Conservation (phyloP, 2,888 invertebrate species). For the Anagyrus pseudococci region DNA sequence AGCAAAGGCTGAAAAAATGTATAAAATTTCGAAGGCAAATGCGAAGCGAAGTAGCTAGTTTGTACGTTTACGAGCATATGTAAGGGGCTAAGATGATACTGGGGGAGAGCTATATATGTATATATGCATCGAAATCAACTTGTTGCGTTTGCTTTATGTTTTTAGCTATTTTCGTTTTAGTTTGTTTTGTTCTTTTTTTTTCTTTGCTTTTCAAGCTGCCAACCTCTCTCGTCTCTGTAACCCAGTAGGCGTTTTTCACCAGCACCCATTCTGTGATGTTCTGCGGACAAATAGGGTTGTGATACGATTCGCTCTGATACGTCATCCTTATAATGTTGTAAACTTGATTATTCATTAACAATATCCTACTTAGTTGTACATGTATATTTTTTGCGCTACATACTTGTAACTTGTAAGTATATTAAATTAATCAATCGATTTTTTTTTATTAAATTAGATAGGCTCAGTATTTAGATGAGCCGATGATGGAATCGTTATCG, state of each 20-base stretch:
- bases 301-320: slow-evolving; percentile 26
- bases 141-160: slow-evolving; percentile 49
- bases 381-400: too few species aligned
- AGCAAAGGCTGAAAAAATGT: neutral
- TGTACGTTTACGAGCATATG: slow-evolving; percentile 31
- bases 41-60: slow-evolving; percentile 29
- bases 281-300: slow-evolving; percentile 73
- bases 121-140: slow-evolving; percentile 58
- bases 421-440: too few species aligned
- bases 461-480: too few species aligned
- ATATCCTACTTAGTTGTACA: too few species aligned
- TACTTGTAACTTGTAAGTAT: too few species aligned
- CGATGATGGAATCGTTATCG: too few species aligned
- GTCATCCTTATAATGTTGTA: neutral
- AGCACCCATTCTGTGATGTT: slow-evolving; percentile 95
- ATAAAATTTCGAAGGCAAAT: slow-evolving; percentile 10
- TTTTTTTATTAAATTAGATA: too few species aligned
- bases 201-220: slow-evolving; percentile 63
- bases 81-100: slow-evolving; percentile 33
- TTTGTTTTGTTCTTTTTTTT: too few species aligned
- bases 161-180: too few species aligned
- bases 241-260: slow-evolving; percentile 94
- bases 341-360: too few species aligned
- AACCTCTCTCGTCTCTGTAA: slow-evolving; percentile 93
- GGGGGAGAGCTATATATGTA: slow-evolving; percentile 33